Evolutionary conservation across 2,113 vertebrate genomes (phyloP), one percentile per base, ranked within the genome.

Genomic region (Phylloscopus trochiloides): DNA sequence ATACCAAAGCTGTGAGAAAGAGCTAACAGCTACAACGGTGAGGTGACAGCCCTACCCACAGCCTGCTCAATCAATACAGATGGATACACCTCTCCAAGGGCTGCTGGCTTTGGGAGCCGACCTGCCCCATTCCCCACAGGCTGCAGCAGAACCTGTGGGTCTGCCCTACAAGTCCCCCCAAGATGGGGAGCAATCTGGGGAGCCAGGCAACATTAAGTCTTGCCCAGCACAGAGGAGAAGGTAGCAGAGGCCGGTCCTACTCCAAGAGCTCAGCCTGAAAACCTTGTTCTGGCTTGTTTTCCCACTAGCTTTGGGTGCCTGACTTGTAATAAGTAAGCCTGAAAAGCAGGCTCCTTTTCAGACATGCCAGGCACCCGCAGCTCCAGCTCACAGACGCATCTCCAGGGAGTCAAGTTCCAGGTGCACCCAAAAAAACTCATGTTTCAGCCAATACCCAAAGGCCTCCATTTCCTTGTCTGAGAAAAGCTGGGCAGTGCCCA

Each of bases 321-420:
- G 85, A 59, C 78, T 95, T 51, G 90, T 88, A 96, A 94, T 86
- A 93, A 94, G 79, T 8, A 47, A 96, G 93, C 94, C 94, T 96
- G 95, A 95, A 97, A 96, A 96, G 92, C 96, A 97, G 96, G 96
- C 79, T 97, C 94, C 96, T 95, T 92, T 88, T 93, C 95, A 96
- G 95, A 96, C 92, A 83, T 82, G 92, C 92, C 92, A 89, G 92
- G 91, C 81, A 96, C 93, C 92, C 77, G 1, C 95, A 96, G 74
- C 92, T 70, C 87, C 40, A 91, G 62, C 77, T 89, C 18, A 0
- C 5, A 94, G 94, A 93, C 12, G 0, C 67, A 7, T 94, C 95
- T 95, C 94, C 83, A 65, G 85, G 89, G 96, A 93, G 82, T 84
- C 80, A 86, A 65, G 93, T 94, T 95, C 96, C 83, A 95, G 94